phyloP scores from a whole-genome alignment of 1,140 invertebrate species.

The Drosophila punjabiensis region DNA sequence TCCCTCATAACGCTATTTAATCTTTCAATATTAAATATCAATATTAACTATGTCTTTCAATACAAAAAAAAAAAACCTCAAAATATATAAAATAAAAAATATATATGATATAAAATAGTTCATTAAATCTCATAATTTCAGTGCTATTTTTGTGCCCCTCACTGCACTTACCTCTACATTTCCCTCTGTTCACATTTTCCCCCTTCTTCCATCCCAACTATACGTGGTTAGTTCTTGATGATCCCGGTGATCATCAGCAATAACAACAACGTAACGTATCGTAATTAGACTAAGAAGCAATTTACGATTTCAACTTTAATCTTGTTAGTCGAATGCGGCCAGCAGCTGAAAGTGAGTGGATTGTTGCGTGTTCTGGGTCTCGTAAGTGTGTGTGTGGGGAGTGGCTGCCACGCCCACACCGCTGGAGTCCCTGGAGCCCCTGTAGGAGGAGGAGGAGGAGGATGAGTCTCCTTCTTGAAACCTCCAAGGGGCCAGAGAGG shows the following conservation, averaged over 20 bases:
- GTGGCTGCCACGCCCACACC: slow-evolving; percentile 37
- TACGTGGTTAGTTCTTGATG: slow-evolving; percentile 55
- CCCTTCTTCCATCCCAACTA: neutral
- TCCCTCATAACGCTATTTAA: too few relatives aligned
- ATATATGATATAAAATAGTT: neutral
- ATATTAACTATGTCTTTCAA: neutral
- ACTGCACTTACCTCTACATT: neutral
- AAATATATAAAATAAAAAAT: too few relatives aligned
- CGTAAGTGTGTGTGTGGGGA: slow-evolving; percentile 36
- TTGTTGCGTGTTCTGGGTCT: slow-evolving; percentile 32
- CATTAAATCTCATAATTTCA: too few relatives aligned
- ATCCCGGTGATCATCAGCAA: slow-evolving; percentile 67
- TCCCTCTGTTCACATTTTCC: neutral
- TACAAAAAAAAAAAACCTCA: too few relatives aligned
- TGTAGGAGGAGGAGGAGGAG: neutral
- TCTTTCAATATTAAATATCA: too few relatives aligned
- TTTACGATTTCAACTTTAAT: slow-evolving; percentile 82
- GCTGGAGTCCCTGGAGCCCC: slow-evolving; percentile 13
- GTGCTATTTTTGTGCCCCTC: neutral
- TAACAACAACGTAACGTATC: slow-evolving; percentile 50
- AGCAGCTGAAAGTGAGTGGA: slow-evolving; percentile 69
- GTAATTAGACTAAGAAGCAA: slow-evolving; percentile 82
- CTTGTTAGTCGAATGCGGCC: slow-evolving; percentile 75
- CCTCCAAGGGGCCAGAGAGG: slow-evolving; percentile 15
- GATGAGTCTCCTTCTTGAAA: neutral